phyloP scores from a whole-genome alignment of 2,797 vertebrate species.

The Phalanger gymnotis region DNA sequence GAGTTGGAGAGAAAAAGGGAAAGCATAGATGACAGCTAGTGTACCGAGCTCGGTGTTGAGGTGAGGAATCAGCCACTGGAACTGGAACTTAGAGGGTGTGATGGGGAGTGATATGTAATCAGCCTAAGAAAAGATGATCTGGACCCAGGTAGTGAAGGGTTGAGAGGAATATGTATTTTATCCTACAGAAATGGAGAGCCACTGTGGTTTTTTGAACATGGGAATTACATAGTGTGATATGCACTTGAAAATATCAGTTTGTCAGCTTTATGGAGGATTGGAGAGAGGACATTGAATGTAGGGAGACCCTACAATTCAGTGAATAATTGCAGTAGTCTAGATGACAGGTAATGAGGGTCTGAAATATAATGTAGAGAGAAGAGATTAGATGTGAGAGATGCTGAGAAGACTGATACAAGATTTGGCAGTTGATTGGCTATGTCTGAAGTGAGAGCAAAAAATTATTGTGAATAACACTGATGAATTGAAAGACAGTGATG shows the following conservation, averaged over 20 bases:
- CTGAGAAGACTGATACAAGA: background rate
- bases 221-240: background rate
- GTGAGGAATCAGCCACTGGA: background rate
- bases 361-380: background rate
- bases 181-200: background rate
- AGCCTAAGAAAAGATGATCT: background rate
- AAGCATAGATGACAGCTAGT: background rate
- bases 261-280: background rate
- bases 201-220: background rate
- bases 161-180: background rate
- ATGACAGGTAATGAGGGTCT: background rate
- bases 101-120: background rate
- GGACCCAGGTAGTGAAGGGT: background rate
- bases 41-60: rapidly evolving
- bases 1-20: background rate
- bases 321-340: background rate
- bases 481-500: background rate
- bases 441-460: background rate
- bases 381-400: background rate
- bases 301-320: background rate
- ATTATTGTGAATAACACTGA: background rate
- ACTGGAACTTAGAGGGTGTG: background rate
- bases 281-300: background rate
- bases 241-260: background rate
- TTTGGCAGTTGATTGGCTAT: background rate